Percentiles rank a stretch among this genome's conserved stretches.
phyloP scores from a whole-genome alignment of 2,797 vertebrate genomes.

The Polyboroides typus region DNA sequence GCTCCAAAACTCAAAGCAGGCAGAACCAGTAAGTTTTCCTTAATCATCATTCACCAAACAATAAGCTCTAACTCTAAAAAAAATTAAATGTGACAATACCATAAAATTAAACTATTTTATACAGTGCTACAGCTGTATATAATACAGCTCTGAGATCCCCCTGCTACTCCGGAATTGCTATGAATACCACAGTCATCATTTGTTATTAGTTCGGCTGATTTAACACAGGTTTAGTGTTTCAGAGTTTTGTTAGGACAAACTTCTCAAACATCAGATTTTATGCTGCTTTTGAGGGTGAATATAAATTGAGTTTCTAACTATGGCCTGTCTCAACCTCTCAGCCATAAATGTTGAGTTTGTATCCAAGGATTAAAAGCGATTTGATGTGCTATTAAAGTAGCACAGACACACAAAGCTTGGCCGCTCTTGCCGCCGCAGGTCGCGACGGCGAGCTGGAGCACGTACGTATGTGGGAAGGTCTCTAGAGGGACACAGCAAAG shows the following conservation, averaged over 20 bases:
- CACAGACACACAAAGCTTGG: fast-evolving
- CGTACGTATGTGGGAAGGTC: fast-evolving
- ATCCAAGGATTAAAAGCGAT: not conserved
- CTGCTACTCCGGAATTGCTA: not conserved
- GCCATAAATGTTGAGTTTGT: not conserved
- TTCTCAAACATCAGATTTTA: not conserved
- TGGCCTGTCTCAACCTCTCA: not conserved
- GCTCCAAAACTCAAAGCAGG: not conserved
- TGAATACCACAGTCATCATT: not conserved
- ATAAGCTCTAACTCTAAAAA: not conserved
- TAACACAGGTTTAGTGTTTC: not conserved
- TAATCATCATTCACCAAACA: not conserved
- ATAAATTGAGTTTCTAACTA: not conserved
- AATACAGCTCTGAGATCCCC: not conserved
- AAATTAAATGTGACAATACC: not conserved
- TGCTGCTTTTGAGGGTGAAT: not conserved
- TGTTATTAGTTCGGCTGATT: not conserved
- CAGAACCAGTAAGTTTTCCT: not conserved
- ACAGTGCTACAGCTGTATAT: not conserved
- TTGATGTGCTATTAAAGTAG: not conserved
- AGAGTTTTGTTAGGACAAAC: not conserved
- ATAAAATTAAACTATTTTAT: not conserved
- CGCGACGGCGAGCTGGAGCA: not conserved
- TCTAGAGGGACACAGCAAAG: not conserved
- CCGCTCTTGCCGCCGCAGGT: not conserved